A percentile compares a stretch with the other conserved stretches of the same genome.
These are phyloP conservation scores for Anabacerthia variegaticeps DNA, from an alignment of 2,797 vertebrate genomes.

Conservation along the genomic window DNA sequence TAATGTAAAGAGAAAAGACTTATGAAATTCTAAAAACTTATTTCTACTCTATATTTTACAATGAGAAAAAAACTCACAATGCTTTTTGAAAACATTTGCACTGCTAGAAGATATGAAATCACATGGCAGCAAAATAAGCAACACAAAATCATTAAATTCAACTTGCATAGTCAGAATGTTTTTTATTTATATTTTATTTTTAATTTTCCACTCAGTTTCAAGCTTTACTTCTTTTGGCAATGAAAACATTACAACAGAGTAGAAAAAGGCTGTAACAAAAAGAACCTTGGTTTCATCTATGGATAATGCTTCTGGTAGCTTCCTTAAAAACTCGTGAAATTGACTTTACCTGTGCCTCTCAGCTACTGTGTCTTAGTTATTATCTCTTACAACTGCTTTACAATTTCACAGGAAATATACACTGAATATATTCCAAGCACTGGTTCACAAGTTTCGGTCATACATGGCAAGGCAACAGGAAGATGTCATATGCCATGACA, in stretches of 20 bases:
- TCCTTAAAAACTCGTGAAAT: not conserved
- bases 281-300: not conserved
- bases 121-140: not conserved
- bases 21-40: not conserved
- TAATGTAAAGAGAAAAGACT: not conserved
- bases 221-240: not conserved
- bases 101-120: not conserved
- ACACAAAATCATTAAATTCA: not conserved
- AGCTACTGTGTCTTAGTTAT: not conserved
- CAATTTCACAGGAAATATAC: not conserved
- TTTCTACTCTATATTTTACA: not conserved
- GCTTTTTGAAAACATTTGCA: not conserved
- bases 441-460: not conserved
- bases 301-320: not conserved
- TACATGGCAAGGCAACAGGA: not conserved
- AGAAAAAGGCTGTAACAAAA: not conserved
- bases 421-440: not conserved
- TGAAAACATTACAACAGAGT: not conserved
- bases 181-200: not conserved
- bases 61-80: fast-evolving
- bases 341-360: not conserved
- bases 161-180: not conserved
- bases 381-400: not conserved
- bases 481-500: not conserved
- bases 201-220: not conserved